phyloP scores from a whole-genome alignment of 2,797 vertebrate species.

The Euphonia xanthogaster region DNA sequence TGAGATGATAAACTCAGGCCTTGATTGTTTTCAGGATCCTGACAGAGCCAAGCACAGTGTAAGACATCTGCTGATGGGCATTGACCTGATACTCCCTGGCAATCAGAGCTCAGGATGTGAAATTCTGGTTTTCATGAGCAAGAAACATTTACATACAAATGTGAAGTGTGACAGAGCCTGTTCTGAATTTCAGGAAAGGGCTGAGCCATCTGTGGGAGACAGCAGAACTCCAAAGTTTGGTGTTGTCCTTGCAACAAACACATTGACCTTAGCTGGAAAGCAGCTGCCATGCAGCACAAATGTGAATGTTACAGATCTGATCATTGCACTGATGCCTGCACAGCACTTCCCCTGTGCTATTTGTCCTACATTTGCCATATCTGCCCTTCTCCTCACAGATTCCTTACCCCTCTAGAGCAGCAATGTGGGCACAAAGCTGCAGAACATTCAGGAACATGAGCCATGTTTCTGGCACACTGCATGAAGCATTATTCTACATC shows the following conservation, averaged over 20 bases:
- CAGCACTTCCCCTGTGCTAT: rapidly evolving
- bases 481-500: neutral
- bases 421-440: neutral
- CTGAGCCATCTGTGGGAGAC: neutral
- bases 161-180: neutral
- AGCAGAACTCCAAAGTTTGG: neutral
- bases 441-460: neutral
- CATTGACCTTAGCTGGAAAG: neutral
- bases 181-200: neutral
- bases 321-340: neutral
- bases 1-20: neutral
- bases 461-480: neutral
- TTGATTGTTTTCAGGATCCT: neutral
- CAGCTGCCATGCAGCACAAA: neutral
- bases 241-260: neutral
- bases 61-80: neutral
- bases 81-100: neutral
- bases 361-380: neutral
- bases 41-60: neutral
- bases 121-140: neutral
- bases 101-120: neutral
- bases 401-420: neutral
- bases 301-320: neutral
- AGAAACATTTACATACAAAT: neutral
- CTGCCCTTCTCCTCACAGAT: neutral